Evolutionary conservation across 2,888 invertebrate species (phyloP).

Genomic region (Ophion ellenae): DNA sequence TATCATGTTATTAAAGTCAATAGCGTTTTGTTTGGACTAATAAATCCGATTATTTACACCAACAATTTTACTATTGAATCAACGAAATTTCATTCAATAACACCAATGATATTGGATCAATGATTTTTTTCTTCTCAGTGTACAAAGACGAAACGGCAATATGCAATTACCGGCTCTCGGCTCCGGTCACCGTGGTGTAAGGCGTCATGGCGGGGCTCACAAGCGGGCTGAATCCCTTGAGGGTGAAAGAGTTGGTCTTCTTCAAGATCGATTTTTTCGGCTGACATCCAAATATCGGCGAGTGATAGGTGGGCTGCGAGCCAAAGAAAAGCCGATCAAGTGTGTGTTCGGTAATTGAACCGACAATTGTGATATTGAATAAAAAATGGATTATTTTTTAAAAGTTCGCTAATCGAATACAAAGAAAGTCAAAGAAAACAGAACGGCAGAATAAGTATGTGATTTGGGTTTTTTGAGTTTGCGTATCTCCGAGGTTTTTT

Average conservation of each 20-base stretch:
- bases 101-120: no score
- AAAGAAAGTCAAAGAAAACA: neutral
- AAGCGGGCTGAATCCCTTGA: slow-evolving; percentile 87
- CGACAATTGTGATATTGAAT: neutral
- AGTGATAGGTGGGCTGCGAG: slow-evolving; percentile 84
- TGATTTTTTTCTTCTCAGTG: no score
- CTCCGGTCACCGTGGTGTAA: slow-evolving; percentile 95
- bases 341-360: no score
- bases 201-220: slow-evolving; percentile 85
- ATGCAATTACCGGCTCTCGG: slow-evolving; percentile 88
- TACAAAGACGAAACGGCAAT: slow-evolving; percentile 17
- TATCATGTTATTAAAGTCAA: no score
- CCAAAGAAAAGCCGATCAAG: slow-evolving; percentile 3
- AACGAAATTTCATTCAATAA: no score
- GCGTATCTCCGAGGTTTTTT: neutral
- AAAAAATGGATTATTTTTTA: neutral
- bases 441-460: neutral
- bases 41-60: no score
- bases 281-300: slow-evolving; percentile 84
- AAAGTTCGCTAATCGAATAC: neutral
- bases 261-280: slow-evolving; percentile 96
- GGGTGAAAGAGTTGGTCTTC: slow-evolving; percentile 95
- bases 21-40: no score
- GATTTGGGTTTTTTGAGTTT: neutral
- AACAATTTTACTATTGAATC: no score